Percentiles rank a stretch among this genome's conserved stretches.
phyloP scores from a whole-genome alignment of 2,888 invertebrate species.

The Conistra vaccinii region DNA sequence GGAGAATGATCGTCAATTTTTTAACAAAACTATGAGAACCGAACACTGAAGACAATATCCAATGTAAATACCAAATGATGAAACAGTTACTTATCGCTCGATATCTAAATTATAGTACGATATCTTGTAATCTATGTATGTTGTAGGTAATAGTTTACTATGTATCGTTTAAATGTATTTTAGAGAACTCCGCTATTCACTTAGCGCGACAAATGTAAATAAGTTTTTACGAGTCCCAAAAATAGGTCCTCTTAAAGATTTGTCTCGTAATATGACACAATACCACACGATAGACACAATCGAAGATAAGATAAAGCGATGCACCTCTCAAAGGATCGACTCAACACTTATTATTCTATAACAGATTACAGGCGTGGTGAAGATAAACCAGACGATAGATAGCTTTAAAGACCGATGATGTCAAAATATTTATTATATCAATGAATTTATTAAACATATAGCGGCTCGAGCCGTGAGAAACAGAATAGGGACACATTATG shows the following conservation, averaged over 20 bases:
- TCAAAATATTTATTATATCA: slow-evolving; percentile 82
- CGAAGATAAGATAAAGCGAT: slow-evolving; percentile 81
- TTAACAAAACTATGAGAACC: background rate
- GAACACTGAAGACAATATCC: background rate
- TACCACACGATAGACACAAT: slow-evolving; percentile 66
- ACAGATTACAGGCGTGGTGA: slow-evolving; percentile 66
- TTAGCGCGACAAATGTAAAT: slow-evolving; percentile 43
- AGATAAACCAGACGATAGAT: slow-evolving; percentile 69
- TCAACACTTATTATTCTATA: slow-evolving; percentile 73
- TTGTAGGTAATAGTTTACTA: background rate
- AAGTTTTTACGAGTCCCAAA: slow-evolving; percentile 33
- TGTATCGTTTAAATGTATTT: slow-evolving; percentile 26
- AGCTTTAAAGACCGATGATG: slow-evolving; percentile 67
- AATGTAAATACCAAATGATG: background rate
- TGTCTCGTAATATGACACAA: slow-evolving; percentile 68
- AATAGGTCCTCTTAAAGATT: slow-evolving; percentile 35
- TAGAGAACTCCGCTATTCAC: slow-evolving; percentile 26
- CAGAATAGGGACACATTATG: slow-evolving; percentile 27
- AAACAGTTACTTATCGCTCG: background rate
- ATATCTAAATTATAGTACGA: background rate
- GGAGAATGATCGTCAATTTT: background rate
- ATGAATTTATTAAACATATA: slow-evolving; percentile 70
- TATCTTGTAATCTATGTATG: slow-evolving; percentile 2
- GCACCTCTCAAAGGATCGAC: slow-evolving; percentile 71
- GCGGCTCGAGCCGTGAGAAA: slow-evolving; percentile 57